phyloP scores from a whole-genome alignment of 2,797 vertebrate genomes.

The Liasis olivaceus region DNA sequence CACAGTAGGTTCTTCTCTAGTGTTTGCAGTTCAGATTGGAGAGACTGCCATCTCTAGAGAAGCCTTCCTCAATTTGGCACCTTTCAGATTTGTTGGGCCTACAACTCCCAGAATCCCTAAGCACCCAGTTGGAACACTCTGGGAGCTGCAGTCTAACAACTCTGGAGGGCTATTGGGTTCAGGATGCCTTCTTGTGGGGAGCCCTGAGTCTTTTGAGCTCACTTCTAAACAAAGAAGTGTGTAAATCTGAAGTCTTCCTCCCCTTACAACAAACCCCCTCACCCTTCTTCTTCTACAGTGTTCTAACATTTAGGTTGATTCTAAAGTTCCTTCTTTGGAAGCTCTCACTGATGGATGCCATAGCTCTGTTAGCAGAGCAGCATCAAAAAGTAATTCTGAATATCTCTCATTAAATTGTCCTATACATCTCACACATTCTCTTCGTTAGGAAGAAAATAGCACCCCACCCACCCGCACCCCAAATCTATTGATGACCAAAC shows the following conservation, averaged over 20 bases:
- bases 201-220: background rate
- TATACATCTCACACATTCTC: background rate
- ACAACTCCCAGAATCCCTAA: background rate
- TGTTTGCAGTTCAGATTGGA: background rate
- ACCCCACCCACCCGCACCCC: background rate
- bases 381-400: background rate
- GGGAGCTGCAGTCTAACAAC: background rate
- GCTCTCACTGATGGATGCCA: background rate
- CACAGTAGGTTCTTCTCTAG: background rate
- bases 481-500: background rate
- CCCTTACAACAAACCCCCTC: background rate
- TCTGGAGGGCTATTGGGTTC: background rate
- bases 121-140: background rate
- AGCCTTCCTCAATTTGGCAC: background rate
- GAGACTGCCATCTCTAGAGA: background rate
- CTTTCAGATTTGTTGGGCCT: background rate
- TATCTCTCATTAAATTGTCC: background rate
- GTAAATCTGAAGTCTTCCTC: background rate
- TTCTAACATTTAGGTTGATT: background rate
- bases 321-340: background rate
- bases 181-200: background rate
- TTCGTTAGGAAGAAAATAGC: background rate
- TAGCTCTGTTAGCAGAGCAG: background rate
- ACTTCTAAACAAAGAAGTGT: background rate
- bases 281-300: background rate